Base-by-base conservation (phyloP, 1,140 invertebrate genomes). In the Drosophila setifemur region DNA sequence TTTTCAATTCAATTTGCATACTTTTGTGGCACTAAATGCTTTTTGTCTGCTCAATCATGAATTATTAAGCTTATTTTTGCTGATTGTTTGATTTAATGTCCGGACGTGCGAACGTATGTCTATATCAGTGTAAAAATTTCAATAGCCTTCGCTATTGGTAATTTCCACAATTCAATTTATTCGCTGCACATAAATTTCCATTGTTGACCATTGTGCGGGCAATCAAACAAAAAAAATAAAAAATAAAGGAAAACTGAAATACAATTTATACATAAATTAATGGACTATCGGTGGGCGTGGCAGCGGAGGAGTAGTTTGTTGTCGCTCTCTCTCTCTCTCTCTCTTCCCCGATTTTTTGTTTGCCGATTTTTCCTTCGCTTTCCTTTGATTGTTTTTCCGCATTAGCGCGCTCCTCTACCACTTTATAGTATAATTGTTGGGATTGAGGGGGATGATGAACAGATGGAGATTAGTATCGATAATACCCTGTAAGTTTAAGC, bases 321-420 rank as follows among this genome's bases (percentile, higher is more conserved):
- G n/a, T 4, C 6, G 23, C 11, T 16, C 14, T n/a, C 11, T 12
- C 6, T 19, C 19, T 33, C 9, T 11, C 7, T 8, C 28, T 69
- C 25, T 5, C 48, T 4, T 9, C 19, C 12, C 28, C 40, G 35
- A 4, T 49, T 43, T 14, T 49, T 49, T 39, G 52, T 31, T 42
- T 53, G 16, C 42, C 39, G 31, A 63, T 47, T 68, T 33, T 60
- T 50, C 47, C 40, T 42, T 28, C 28, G 43, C 29, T 68, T 39
- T 53, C 42, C 42, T 39, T 52, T 49, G 35, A 58, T 75, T 69
- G 64, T 68, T 70, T 74, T 76, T 76, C 57, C 64, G 55, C 49
- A 64, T 64, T 64, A 69, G 53, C 29, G 72, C 58, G 45, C 26
- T 25, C 11, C 29, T 8, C 49, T 33, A 6, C 25, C 28, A 45